Base-by-base conservation (phyloP, 2,888 invertebrate species). In the Megamerina dolium region DNA sequence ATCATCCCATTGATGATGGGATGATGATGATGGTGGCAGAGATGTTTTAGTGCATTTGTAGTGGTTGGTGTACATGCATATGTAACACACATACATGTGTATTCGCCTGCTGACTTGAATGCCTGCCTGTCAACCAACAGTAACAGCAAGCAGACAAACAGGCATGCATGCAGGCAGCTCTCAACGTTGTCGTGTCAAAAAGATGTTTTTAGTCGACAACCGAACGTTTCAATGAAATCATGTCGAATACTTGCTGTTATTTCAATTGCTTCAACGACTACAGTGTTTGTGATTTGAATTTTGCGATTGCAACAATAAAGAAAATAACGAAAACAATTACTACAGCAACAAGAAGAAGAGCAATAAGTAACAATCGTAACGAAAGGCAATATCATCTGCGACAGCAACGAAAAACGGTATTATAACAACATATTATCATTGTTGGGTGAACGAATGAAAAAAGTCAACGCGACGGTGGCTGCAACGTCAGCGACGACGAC, bases 191-290 rank as follows among this genome's bases (percentile, higher is more conserved):
- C 67, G 68, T 67, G 69, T 67, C 70, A 70, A 68, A 68, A 66
- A 67, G 64, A 68, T 67, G 63, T 64, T 68, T n/a, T 70, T 64
- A 67, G 69, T 69, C 66, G 69, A 65, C 64, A 63, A 66, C 65
- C 64, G 64, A 63, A 64, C 62, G 65, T 60, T 64, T 63, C 60
- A 62, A 64, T 61, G 66, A 54, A 60, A 67, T 65, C 65, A 66
- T 69, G 69, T 69, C 60, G 61, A 61, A 34, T 14, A 30, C 18
- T 43, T 32, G n/a, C n/a, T n/a, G n/a, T n/a, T n/a, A n/a, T n/a
- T n/a, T n/a, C n/a, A n/a, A n/a, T n/a, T n/a, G n/a, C n/a, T n/a
- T n/a, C n/a, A n/a, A n/a, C n/a, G n/a, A n/a, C n/a, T n/a, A 37
- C 30, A 37, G 31, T 37, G 20, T 21, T 38, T 23, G 9, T 21